Percentiles rank a stretch among this genome's conserved stretches.
These are phyloP conservation scores for Limnothrissa miodon DNA, from an alignment of 2,113 vertebrate species.

Conservation along the genomic window DNA sequence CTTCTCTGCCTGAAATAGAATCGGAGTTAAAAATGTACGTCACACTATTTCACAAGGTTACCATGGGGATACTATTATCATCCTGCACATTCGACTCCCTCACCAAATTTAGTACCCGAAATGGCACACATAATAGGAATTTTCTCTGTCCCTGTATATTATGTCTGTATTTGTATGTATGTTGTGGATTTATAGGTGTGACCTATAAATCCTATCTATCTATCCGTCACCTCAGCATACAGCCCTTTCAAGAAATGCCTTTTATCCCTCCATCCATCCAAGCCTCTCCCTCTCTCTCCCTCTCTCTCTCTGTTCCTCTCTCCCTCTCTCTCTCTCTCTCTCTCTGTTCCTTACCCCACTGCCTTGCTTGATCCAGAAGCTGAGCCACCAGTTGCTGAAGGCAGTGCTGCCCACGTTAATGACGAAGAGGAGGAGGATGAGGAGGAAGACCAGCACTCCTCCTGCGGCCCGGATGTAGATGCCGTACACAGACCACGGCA, in stretches of 20 bases:
- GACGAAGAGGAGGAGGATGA: constrained; percentile 58
- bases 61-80: too few species aligned
- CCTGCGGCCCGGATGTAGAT: constrained; percentile 86
- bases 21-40: too few species aligned
- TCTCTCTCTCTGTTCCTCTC: background rate
- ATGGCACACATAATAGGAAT: too few species aligned
- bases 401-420: constrained; percentile 65
- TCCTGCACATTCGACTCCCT: too few species aligned
- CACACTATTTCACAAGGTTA: too few species aligned
- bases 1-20: too few species aligned
- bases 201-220: too few species aligned
- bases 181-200: background rate
- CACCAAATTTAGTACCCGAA: too few species aligned
- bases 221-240: background rate
- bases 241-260: background rate
- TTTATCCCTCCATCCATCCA: background rate
- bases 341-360: constrained; percentile 67
- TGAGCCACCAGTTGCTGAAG: constrained; percentile 83
- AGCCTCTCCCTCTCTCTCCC: background rate
- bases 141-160: too few species aligned
- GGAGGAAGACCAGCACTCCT: constrained; percentile 79
- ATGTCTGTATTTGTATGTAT: background rate
- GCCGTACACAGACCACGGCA: constrained; percentile 83
- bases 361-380: constrained; percentile 73
- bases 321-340: constrained; percentile 21